Conservation (phyloP, 2,113 vertebrate species). For the Barbus barbus region DNA sequence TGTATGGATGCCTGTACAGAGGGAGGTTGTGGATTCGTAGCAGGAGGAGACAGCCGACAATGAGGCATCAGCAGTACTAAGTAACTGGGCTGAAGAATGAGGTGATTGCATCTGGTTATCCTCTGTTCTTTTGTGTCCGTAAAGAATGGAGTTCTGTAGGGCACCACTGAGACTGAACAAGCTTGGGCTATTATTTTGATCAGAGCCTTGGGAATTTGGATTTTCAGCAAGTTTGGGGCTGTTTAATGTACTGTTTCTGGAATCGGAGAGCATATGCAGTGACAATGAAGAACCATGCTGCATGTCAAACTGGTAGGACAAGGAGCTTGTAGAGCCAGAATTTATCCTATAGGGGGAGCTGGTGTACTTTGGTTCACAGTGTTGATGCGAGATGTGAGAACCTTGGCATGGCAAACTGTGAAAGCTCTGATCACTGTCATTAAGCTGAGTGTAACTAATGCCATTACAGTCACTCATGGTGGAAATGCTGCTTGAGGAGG, state of each 20-base stretch:
- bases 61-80: conserved; percentile 34
- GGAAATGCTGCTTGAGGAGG: conserved; percentile 79
- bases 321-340: conserved; percentile 61
- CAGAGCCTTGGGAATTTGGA: conserved; percentile 70
- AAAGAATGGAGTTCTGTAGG: conserved; percentile 21
- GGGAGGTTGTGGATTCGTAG: conserved; percentile 71
- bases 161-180: conserved; percentile 71
- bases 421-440: conserved; percentile 69
- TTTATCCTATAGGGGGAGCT: conserved; percentile 66
- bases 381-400: conserved; percentile 61
- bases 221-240: conserved; percentile 63
- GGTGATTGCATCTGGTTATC: conserved; percentile 53
- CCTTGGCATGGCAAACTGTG: conserved; percentile 79
- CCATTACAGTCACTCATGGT: conserved; percentile 77
- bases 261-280: conserved; percentile 60
- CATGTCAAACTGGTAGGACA: conserved; percentile 65
- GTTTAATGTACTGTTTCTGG: conserved; percentile 38
- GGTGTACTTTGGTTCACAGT: conserved; percentile 66
- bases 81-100: conserved; percentile 50
- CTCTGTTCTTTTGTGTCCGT: conserved; percentile 71
- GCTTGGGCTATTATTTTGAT: conserved; percentile 71
- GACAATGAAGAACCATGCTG: conserved; percentile 64
- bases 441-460: conserved; percentile 66
- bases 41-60: conserved; percentile 63
- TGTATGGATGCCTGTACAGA: conserved; percentile 60